These are phyloP conservation scores for Gerosis bhagava DNA, from an alignment of 2,888 invertebrate genomes.

Conservation along the genomic window DNA sequence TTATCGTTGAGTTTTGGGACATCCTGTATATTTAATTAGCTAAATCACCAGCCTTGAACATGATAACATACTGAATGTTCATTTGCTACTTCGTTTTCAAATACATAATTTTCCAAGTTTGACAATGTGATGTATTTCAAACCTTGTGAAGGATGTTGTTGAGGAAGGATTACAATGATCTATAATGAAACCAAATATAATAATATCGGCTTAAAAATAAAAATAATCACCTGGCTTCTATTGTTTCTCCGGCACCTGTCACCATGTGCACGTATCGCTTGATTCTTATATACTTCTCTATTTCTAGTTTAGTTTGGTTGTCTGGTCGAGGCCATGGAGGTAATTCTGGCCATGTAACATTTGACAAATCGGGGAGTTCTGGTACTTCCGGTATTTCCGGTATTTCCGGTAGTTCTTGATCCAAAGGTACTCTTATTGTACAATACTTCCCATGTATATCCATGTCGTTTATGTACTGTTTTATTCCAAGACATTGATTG, in stretches of 20 bases:
- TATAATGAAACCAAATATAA: no score
- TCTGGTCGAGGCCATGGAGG: slow-evolving; percentile 12
- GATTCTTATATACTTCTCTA: neutral
- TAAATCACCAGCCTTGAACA: no score
- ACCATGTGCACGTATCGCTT: neutral
- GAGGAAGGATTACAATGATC: no score
- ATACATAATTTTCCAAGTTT: no score
- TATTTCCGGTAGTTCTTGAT: neutral
- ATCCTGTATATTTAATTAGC: no score
- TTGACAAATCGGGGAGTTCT: slow-evolving; percentile 5
- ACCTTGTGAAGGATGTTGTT: no score
- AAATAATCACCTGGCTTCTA: slow-evolving; percentile 5
- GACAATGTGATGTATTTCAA: no score
- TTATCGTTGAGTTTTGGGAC: no score
- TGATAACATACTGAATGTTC: no score
- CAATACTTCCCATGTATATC: slow-evolving; percentile 16
- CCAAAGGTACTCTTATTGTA: slow-evolving; percentile 8
- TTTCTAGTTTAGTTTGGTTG: neutral
- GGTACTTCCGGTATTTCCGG: slow-evolving; percentile 6
- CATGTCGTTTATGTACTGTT: neutral
- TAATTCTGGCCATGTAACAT: slow-evolving; percentile 14
- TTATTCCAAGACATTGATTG: slow-evolving; percentile 9
- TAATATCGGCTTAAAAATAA: neutral
- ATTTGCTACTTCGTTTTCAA: no score
- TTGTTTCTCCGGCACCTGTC: slow-evolving; percentile 10